These are phyloP conservation scores for Saccopteryx leptura DNA, from an alignment of 2,113 vertebrate genomes.

Conservation along the genomic window DNA sequence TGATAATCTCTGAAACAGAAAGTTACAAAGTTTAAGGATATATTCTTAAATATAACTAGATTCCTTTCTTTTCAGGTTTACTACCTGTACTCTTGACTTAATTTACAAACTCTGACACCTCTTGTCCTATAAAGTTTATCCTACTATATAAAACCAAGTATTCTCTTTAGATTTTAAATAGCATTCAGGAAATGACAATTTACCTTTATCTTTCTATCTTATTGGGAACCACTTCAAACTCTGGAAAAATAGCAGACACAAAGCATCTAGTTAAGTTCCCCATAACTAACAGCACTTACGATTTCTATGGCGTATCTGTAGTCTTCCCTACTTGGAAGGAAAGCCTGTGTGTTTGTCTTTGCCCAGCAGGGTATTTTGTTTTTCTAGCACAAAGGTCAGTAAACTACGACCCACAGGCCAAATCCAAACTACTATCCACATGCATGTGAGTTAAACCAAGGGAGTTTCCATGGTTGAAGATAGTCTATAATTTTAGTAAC, in stretches of 20 bases:
- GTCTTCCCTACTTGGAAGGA: constrained; percentile 15
- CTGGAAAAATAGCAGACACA: constrained; percentile 37
- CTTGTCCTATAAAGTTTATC: not conserved
- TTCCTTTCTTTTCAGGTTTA: constrained; percentile 36
- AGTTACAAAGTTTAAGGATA: constrained; percentile 10
- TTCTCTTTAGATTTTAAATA: constrained; percentile 53
- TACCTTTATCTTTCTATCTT: constrained; percentile 47
- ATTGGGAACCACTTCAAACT: constrained; percentile 48
- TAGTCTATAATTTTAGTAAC: constrained; percentile 58
- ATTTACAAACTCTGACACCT: constrained; percentile 32
- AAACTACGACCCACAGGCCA: not conserved
- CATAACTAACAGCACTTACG: not conserved
- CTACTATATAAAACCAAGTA: constrained; percentile 49
- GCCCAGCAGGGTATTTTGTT: not conserved
- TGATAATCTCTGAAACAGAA: constrained; percentile 29
- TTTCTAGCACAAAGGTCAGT: constrained; percentile 1
- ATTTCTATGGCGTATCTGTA: not conserved
- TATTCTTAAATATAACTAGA: constrained; percentile 41
- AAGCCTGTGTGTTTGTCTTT: constrained; percentile 6
- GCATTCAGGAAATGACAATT: constrained; percentile 34
- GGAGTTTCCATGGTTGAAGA: constrained; percentile 16
- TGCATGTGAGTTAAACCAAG: not conserved
- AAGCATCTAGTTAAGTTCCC: constrained; percentile 19
- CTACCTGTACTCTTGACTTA: not conserved
- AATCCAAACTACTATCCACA: not conserved